Evolutionary conservation across 1,140 invertebrate genomes (phyloP), one percentile per base, ranked within the genome.

Genomic region (Hyles euphorbiae): DNA sequence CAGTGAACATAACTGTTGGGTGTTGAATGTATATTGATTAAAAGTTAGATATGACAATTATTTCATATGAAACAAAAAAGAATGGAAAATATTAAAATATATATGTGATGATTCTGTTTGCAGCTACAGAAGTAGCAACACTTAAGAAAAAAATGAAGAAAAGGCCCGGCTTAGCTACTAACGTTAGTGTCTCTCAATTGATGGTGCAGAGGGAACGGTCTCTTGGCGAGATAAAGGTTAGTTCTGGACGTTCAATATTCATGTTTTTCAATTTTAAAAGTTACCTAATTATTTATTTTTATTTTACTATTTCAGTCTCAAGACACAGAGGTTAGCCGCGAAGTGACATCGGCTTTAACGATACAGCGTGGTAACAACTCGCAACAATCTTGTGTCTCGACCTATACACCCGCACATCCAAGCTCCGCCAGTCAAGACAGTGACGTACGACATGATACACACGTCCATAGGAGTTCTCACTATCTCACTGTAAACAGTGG

Each of bases 71-170:
- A 40, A 40, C 36, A 40, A 5, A 5, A 40, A 40, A 40, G 8
- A 5, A 40, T 5, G 4, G 8, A 40, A 40, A 5, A 5, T 40
- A 8, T 5, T 40, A 40, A 8, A 40, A 40, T 40, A 40, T 40
- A 5, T 40, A 5, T 40, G 4, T 40, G 8, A 40, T 40, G 8
- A 11, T 49, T 54, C 87, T 89, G 92, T 91, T 91, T 85, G 86
- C 90, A 75, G 72, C 68, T 59, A 53, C 74, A 49, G 83, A 81
- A 51, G 64, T 78, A 49, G 70, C 79, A 10, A 55, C 70, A 10
- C 52, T 70, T 5, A 94, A 93, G 78, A 94, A 93, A 79, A 94
- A 93, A 80, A 93, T 92, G 87, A 90, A 92, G 81, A 93, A 93
- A 85, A 83, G 92, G 57, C 79, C 83, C 34, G 87, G 90, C 44